These are phyloP conservation scores for Archaeoteleia sp. DNA, from an alignment of 2,888 invertebrate species.

Conservation along the genomic window DNA sequence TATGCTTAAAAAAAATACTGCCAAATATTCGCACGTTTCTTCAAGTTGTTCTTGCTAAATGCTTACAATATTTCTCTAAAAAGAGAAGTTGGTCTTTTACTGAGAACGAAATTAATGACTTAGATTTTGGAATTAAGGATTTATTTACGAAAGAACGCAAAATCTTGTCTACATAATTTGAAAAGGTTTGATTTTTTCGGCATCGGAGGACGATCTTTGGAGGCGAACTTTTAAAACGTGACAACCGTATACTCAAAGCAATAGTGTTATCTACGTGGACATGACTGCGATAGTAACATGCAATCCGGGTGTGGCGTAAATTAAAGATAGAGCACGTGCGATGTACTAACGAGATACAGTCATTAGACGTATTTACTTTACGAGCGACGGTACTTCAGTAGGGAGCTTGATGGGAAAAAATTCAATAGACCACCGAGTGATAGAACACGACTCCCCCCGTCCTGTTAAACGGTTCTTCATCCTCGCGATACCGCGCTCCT, in stretches of 20 bases:
- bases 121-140: too few species aligned
- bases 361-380: conserved; percentile 69
- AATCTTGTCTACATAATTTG: background rate
- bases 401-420: conserved; percentile 60
- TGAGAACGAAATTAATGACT: too few species aligned
- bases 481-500: conserved; percentile 50
- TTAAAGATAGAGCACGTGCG: conserved; percentile 66
- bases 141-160: too few species aligned
- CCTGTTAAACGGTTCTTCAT: conserved; percentile 56
- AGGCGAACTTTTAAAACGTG: conserved; percentile 41
- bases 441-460: conserved; percentile 66
- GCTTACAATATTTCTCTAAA: too few species aligned
- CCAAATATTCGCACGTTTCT: too few species aligned
- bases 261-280: conserved; percentile 52
- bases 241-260: conserved; percentile 47
- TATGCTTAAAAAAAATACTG: too few species aligned
- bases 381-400: conserved; percentile 55
- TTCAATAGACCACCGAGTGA: conserved; percentile 68
- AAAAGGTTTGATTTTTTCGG: conserved; percentile 38
- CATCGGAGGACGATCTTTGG: conserved; percentile 27
- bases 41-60: too few species aligned
- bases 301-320: conserved; percentile 39
- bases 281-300: conserved; percentile 46
- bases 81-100: too few species aligned
- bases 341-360: conserved; percentile 67